Evolutionary conservation across 2,113 vertebrate genomes (phyloP).

Genomic region (Oryzias celebensis): DNA sequence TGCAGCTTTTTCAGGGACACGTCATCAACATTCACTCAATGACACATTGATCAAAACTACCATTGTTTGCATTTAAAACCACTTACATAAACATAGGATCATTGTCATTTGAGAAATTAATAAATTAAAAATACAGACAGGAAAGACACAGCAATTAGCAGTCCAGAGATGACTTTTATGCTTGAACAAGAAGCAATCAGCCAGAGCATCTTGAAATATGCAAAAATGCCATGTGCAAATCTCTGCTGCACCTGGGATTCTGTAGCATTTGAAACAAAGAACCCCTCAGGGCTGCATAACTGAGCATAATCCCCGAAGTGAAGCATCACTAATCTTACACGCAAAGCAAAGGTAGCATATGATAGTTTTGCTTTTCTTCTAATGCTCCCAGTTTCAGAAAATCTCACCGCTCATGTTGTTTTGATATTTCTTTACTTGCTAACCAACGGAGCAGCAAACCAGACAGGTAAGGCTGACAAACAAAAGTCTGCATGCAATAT

Average conservation of each 20-base stretch:
- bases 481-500: slow-evolving; percentile 4
- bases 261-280: slow-evolving; percentile 49
- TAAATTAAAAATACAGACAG: slow-evolving; percentile 36
- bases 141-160: slow-evolving; percentile 54
- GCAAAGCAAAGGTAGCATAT: slow-evolving; percentile 36
- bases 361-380: slow-evolving; percentile 45
- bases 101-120: slow-evolving; percentile 23
- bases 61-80: background rate
- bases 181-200: slow-evolving; percentile 67
- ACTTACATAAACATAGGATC: slow-evolving; percentile 10
- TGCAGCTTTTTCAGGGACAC: background rate
- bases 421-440: slow-evolving; percentile 83
- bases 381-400: slow-evolving; percentile 21
- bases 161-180: slow-evolving; percentile 58
- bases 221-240: slow-evolving; percentile 51
- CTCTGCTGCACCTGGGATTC: slow-evolving; percentile 68
- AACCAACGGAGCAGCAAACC: slow-evolving; percentile 98
- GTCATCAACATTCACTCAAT: background rate
- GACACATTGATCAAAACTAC: background rate
- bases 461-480: slow-evolving; percentile 90
- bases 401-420: slow-evolving; percentile 79
- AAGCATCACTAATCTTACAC: slow-evolving; percentile 56
- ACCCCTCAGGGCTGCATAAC: slow-evolving; percentile 59
- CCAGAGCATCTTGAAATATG: slow-evolving; percentile 58
- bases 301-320: slow-evolving; percentile 53